Percentiles rank a stretch among this genome's conserved stretches.
These are phyloP conservation scores for Lapara coniferarum DNA, from an alignment of 2,888 invertebrate species.

Conservation along the genomic window DNA sequence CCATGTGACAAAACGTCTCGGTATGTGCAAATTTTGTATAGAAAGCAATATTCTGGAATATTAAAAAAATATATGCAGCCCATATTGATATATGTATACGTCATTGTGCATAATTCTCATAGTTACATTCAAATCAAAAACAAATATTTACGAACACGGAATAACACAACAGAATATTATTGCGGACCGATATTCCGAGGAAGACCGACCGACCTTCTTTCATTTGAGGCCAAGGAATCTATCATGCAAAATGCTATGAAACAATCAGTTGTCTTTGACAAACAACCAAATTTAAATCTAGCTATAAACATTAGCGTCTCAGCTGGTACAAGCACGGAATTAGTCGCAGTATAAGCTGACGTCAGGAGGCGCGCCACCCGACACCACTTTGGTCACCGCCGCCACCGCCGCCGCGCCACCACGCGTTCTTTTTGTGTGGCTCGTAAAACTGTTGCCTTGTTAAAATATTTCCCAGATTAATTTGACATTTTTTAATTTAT, in stretches of 20 bases:
- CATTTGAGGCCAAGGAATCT: background rate
- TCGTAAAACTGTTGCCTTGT: conserved; percentile 54
- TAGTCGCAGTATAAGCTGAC: conserved; percentile 3
- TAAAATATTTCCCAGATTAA: conserved; percentile 44
- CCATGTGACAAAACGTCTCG: too few species aligned
- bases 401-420: conserved; percentile 29
- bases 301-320: background rate
- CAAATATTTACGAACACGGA: too few species aligned
- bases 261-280: background rate
- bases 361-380: conserved; percentile 39
- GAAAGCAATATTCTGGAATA: too few species aligned
- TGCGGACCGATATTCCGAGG: too few species aligned
- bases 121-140: too few species aligned
- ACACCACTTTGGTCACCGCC: conserved; percentile 48
- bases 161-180: too few species aligned
- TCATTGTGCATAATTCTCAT: too few species aligned
- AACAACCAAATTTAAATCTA: too few species aligned
- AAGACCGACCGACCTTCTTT: too few species aligned
- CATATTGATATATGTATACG: too few species aligned
- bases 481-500: conserved; percentile 32
- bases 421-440: conserved; percentile 34
- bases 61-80: too few species aligned
- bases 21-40: too few species aligned
- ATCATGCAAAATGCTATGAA: background rate
- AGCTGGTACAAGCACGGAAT: background rate